These are phyloP conservation scores for Cryptocheilus praepositus DNA, from an alignment of 2,888 invertebrate species.

Conservation along the genomic window DNA sequence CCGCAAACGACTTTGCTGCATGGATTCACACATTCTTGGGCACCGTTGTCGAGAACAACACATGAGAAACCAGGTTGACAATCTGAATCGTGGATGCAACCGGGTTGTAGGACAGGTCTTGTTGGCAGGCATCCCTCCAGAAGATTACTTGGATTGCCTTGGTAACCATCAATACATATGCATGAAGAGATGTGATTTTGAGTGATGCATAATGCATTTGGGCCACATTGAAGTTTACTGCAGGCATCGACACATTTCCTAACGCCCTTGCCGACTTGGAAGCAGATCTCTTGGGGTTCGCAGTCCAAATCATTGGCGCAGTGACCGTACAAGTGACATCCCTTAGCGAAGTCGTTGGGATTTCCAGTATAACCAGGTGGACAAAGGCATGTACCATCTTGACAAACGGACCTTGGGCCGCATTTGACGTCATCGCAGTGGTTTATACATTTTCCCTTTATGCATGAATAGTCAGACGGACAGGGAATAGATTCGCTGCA, in stretches of 20 bases:
- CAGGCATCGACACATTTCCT: conserved; percentile 92
- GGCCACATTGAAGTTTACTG: conserved; percentile 91
- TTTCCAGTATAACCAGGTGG: conserved; percentile 87
- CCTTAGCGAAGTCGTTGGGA: conserved; percentile 82
- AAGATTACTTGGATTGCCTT: conserved; percentile 89
- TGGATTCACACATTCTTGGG: conserved; percentile 84
- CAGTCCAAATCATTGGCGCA: conserved; percentile 90
- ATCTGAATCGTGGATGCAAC: conserved; percentile 82
- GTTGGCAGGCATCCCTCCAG: conserved; percentile 86
- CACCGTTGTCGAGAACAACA: conserved; percentile 78
- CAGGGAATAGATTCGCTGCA: conserved; percentile 85
- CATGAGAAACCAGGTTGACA: conserved; percentile 85
- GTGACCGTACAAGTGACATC: conserved; percentile 85
- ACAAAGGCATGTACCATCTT: conserved; percentile 87
- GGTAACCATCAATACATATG: conserved; percentile 88
- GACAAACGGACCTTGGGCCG: conserved; percentile 88
- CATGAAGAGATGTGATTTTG: conserved; percentile 91
- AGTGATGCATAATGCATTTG: conserved; percentile 90
- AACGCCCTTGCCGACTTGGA: conserved; percentile 86
- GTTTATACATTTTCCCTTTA: conserved; percentile 84
- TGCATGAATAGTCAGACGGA: conserved; percentile 86
- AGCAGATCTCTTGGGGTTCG: conserved; percentile 89
- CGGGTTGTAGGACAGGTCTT: conserved; percentile 77
- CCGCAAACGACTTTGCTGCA: conserved; percentile 89
- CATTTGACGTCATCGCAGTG: conserved; percentile 86